Base-by-base conservation (phyloP, 1,140 invertebrate species). In the Hydropsyche tenuis region DNA sequence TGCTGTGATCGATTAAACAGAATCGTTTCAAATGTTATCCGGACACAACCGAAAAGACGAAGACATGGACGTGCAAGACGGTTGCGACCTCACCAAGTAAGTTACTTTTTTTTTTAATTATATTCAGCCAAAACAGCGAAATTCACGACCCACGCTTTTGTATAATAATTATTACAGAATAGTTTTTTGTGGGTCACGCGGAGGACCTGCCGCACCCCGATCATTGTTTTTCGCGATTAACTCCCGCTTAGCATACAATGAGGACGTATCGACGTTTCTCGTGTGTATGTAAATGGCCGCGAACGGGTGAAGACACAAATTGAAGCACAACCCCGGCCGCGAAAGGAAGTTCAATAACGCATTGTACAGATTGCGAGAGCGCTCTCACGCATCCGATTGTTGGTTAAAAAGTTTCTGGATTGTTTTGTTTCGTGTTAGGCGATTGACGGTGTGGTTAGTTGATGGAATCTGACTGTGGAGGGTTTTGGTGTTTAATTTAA, bases 261-360 rank as follows among this genome's bases (percentile, higher is more conserved):
- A 60, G 18, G 23, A 60, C 7, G 23, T 4, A 60, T 25, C 23
- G 56, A 60, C 22, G 23, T 23, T 60, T 53, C n/a, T 12, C 56
- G 1, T n/a, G 56, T 60, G 9, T 37, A 37, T 37, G 30, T 9
- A 37, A 37, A 37, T 3, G 30, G 30, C 3, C 30, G 9, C 30
- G 30, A 14, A 60, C 22, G 22, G 56, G 7, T 20, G 56, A 20
- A 18, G 18, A 53, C 20, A 53, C 30, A 53, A 60, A 25, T 60
- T 60, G 22, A 60, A 60, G n/a, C n/a, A 27, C 56, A 60, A 60
- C 22, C 56, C 56, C 56, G 45, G 25, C 12, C 56, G 16, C 22
- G 9, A 60, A 60, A 60, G 56, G 56, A 60, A 25, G 23, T 60
- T 60, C 56, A 27, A 60, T 60, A 23, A 60, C 56, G 14, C 16